These are phyloP conservation scores for Smithornis capensis DNA, from an alignment of 2,113 vertebrate species.

Conservation along the genomic window DNA sequence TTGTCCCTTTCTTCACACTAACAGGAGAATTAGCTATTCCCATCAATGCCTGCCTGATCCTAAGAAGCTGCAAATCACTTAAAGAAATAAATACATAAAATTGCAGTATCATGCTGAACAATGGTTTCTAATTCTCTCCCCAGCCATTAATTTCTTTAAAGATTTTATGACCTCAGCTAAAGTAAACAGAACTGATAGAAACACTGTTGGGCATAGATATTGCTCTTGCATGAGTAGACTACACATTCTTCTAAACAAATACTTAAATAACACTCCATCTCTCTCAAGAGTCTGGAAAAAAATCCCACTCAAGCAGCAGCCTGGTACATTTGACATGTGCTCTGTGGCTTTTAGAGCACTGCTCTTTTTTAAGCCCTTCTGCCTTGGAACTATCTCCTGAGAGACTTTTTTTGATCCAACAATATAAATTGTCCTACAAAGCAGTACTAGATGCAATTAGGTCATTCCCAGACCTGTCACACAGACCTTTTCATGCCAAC, in stretches of 20 bases:
- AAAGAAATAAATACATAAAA: background rate
- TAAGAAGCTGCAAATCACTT: background rate
- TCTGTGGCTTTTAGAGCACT: background rate
- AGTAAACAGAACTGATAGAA: background rate
- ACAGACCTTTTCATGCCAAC: background rate
- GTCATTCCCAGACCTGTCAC: background rate
- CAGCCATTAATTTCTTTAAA: background rate
- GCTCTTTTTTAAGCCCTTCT: background rate
- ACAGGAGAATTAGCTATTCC: background rate
- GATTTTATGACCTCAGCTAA: background rate
- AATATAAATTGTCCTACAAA: background rate
- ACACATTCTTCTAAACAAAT: conserved; percentile 40
- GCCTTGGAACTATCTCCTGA: background rate
- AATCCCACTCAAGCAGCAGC: background rate
- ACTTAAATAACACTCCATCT: conserved; percentile 18
- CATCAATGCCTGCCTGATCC: background rate
- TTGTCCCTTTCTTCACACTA: background rate
- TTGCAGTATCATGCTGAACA: background rate
- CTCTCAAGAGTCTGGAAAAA: conserved; percentile 11
- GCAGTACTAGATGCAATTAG: background rate
- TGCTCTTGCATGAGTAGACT: background rate
- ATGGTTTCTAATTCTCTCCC: background rate
- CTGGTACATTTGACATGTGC: background rate
- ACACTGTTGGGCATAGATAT: background rate
- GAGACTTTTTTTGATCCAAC: background rate